These are phyloP conservation scores for Phenganax marumi DNA, from an alignment of 92 coral and sea anemone species.

Conservation along the genomic window DNA sequence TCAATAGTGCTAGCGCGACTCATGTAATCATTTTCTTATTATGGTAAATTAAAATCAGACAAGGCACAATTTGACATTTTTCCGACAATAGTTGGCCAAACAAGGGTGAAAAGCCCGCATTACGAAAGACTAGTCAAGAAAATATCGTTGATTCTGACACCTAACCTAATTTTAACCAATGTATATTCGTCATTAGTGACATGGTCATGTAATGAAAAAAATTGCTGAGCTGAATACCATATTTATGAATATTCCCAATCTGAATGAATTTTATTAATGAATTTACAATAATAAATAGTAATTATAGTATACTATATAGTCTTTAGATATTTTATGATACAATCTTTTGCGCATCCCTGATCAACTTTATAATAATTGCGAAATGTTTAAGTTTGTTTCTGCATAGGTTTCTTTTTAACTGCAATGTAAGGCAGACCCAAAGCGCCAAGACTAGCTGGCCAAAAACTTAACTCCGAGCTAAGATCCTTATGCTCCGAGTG, in stretches of 20 bases:
- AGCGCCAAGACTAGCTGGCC: conserved; percentile 73
- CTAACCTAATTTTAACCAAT: too few species aligned
- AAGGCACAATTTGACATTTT: too few species aligned
- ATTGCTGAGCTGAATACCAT: neutral
- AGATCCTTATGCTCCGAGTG: conserved; percentile 72
- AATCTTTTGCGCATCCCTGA: neutral
- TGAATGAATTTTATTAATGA: too few species aligned
- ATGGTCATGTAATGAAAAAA: neutral
- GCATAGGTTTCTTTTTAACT: conserved; percentile 40
- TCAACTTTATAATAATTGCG: neutral
- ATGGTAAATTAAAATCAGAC: too few species aligned
- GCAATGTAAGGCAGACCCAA: conserved; percentile 84
- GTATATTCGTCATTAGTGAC: too few species aligned
- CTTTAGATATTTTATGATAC: neutral
- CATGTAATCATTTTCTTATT: too few species aligned
- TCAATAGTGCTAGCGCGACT: too few species aligned
- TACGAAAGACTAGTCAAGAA: too few species aligned
- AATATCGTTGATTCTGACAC: too few species aligned
- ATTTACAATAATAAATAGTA: neutral
- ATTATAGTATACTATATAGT: neutral
- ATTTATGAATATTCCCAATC: too few species aligned
- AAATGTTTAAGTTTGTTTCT: conserved; percentile 20
- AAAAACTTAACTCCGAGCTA: conserved; percentile 67
- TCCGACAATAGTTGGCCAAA: too few species aligned
- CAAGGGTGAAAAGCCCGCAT: too few species aligned